Conservation (phyloP, 1,140 invertebrate genomes). For the Conus betulinus region DNA sequence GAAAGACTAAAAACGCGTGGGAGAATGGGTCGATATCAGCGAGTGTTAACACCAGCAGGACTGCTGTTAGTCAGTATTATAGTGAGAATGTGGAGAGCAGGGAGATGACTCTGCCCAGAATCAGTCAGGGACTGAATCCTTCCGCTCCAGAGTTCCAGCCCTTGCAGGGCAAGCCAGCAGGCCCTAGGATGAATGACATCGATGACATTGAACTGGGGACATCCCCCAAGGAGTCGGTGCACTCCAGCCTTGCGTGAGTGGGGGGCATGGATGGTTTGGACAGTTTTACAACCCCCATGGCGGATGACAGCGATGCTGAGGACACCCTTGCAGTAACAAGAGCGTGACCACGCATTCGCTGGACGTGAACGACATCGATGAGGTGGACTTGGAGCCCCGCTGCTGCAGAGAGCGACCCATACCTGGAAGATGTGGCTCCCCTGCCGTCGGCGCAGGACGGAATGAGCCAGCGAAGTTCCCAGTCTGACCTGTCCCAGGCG, state of each 20-base stretch:
- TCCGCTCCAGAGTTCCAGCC: conserved; percentile 39
- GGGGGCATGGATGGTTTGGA: not conserved
- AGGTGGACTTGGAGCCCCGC: not conserved
- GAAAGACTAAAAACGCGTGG: not conserved
- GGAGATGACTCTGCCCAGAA: not conserved
- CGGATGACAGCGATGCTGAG: not conserved
- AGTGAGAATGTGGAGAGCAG: not conserved
- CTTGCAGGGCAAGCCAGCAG: not conserved
- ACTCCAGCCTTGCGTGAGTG: too few species aligned
- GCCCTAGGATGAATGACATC: not conserved
- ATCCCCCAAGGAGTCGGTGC: not conserved
- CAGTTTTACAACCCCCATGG: not conserved
- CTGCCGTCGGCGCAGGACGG: not conserved
- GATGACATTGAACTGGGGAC: not conserved
- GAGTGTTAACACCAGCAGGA: not conserved
- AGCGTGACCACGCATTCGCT: not conserved
- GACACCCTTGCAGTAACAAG: not conserved
- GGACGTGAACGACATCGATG: not conserved
- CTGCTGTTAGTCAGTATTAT: not conserved
- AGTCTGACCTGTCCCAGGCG: conserved; percentile 57
- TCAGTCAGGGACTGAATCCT: conserved; percentile 16
- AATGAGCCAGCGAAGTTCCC: conserved; percentile 60
- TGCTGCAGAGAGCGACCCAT: too few species aligned
- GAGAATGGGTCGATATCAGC: not conserved
- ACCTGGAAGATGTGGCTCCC: not conserved